These are phyloP conservation scores for Aculops lycopersici DNA, from an alignment of 1,140 invertebrate species.

Conservation along the genomic window DNA sequence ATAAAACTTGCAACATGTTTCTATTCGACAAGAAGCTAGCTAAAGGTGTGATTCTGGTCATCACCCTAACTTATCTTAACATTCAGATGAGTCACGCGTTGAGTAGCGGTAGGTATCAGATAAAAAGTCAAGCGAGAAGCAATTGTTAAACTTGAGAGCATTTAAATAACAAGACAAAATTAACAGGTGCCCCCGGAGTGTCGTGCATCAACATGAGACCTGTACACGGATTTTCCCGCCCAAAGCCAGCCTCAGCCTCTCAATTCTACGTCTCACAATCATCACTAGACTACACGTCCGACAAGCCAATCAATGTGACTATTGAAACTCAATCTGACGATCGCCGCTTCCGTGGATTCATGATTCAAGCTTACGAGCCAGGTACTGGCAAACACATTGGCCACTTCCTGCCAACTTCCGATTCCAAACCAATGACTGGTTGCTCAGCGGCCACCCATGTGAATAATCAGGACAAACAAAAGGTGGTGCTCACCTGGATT, in stretches of 20 bases:
- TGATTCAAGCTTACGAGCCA: constrained; percentile 37
- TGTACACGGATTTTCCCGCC: constrained; percentile 5
- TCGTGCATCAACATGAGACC: constrained; percentile 7
- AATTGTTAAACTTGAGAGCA: too few relatives aligned
- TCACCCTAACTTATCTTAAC: too few relatives aligned
- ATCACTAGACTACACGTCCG: constrained; percentile 5
- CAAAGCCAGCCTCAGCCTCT: constrained; percentile 3
- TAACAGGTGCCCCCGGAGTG: constrained; percentile 7
- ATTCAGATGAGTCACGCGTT: too few relatives aligned
- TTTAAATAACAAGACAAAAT: too few relatives aligned
- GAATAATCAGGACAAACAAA: constrained; percentile 32
- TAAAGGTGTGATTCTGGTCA: too few relatives aligned
- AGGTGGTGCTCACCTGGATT: constrained; percentile 33
- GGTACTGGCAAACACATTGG: constrained; percentile 29
- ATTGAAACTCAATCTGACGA: neutral
- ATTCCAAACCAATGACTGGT: constrained; percentile 34
- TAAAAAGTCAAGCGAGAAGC: too few relatives aligned
- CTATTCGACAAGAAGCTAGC: too few relatives aligned
- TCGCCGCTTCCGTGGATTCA: constrained; percentile 31
- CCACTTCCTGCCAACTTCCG: constrained; percentile 28
- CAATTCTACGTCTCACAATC: constrained; percentile 6
- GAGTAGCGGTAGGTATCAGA: too few relatives aligned
- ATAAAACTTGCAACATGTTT: too few relatives aligned
- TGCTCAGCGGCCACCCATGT: constrained; percentile 41
- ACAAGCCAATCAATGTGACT: constrained; percentile 6